These are phyloP conservation scores for Lysiphlebus fabarum DNA, from an alignment of 1,140 invertebrate genomes.

Conservation along the genomic window DNA sequence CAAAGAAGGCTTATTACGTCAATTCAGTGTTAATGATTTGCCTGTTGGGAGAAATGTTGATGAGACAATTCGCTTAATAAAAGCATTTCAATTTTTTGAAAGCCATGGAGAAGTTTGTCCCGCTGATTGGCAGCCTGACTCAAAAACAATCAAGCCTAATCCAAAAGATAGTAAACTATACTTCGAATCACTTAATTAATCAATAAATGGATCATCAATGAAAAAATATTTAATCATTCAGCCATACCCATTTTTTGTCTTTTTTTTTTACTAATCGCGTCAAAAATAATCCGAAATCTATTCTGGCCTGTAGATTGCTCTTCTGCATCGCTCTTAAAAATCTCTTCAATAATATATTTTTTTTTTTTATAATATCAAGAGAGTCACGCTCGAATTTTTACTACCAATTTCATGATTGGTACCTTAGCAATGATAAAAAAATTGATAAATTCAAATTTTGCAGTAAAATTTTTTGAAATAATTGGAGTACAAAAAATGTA, in stretches of 20 bases:
- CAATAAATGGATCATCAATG: constrained; percentile 35
- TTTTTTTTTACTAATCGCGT: no score
- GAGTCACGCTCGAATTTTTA: no score
- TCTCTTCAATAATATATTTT: no score
- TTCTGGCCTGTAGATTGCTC: no score
- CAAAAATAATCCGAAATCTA: no score
- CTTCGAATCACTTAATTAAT: constrained; percentile 65
- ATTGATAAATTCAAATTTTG: no score
- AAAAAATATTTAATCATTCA: neutral
- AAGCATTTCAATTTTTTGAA: constrained; percentile 91
- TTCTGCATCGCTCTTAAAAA: no score
- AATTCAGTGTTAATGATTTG: constrained; percentile 84
- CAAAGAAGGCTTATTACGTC: constrained; percentile 68
- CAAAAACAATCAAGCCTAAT: constrained; percentile 80
- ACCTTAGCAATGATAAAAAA: no score
- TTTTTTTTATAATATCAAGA: no score
- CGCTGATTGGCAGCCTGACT: constrained; percentile 78
- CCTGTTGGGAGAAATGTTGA: constrained; percentile 92
- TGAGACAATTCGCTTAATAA: constrained; percentile 83
- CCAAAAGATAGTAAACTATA: constrained; percentile 77
- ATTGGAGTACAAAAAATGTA: no score
- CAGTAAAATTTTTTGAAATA: no score
- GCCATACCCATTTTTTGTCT: constrained; percentile 10
- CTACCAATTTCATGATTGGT: no score
- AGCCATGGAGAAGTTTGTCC: constrained; percentile 92